These are phyloP conservation scores for Cyprinus carpio DNA, from an alignment of 2,113 vertebrate genomes.

Conservation along the genomic window DNA sequence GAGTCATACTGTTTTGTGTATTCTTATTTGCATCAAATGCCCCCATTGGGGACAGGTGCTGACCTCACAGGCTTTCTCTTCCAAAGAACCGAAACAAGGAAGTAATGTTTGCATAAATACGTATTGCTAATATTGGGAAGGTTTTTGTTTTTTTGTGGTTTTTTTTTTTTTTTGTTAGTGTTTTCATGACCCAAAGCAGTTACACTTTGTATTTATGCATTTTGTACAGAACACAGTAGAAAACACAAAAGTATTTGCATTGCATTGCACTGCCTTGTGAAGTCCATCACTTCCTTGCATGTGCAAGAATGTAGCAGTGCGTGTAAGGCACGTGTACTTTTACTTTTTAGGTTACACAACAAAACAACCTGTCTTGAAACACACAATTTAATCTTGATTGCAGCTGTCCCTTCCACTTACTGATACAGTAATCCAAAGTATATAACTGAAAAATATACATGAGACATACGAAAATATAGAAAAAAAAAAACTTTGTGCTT, in stretches of 20 bases:
- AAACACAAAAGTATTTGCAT: too few relatives aligned
- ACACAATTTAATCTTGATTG: neutral
- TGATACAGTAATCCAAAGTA: neutral
- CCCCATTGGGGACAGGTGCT: neutral
- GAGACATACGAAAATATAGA: too few relatives aligned
- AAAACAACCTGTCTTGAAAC: neutral
- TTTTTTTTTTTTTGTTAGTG: too few relatives aligned
- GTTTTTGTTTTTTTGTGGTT: too few relatives aligned
- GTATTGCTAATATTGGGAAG: too few relatives aligned
- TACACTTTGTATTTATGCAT: too few relatives aligned
- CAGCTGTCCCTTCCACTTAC: conserved; percentile 1
- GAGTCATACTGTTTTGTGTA: too few relatives aligned
- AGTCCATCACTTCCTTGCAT: neutral
- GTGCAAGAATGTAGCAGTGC: neutral
- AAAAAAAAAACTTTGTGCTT: neutral
- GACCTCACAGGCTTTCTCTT: neutral
- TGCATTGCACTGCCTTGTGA: too few relatives aligned
- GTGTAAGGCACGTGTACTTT: neutral
- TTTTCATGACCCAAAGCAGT: too few relatives aligned
- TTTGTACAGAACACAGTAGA: too few relatives aligned
- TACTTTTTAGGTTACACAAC: neutral
- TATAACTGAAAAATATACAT: too few relatives aligned
- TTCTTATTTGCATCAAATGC: neutral
- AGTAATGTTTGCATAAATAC: neutral
- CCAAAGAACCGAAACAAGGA: neutral